phyloP scores from a whole-genome alignment of 2,797 vertebrate genomes.

The Geotria australis region DNA sequence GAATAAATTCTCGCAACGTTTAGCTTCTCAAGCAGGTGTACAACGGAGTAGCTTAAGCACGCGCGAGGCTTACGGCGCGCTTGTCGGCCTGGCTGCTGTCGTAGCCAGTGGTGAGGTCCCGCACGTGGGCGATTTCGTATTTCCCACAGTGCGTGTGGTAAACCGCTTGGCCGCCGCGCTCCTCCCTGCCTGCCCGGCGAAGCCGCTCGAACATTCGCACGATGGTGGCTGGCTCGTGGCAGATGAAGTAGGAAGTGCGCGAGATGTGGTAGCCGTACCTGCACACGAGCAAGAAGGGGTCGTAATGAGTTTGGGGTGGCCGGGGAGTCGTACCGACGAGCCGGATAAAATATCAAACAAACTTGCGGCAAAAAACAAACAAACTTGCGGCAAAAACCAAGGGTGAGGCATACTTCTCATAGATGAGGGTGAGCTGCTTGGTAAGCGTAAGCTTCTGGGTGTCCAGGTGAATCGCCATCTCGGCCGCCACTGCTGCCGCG shows the following conservation, averaged over 20 bases:
- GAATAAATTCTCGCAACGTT: too few species aligned
- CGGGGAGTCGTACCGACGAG: neutral
- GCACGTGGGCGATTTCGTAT: slow-evolving; percentile 34
- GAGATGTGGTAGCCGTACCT: slow-evolving; percentile 86
- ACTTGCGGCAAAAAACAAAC: too few species aligned
- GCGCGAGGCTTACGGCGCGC: slow-evolving; percentile 34
- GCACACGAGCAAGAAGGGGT: slow-evolving; percentile 2
- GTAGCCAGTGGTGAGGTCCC: slow-evolving; percentile 70
- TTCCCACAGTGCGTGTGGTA: slow-evolving; percentile 52
- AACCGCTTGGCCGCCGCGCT: slow-evolving; percentile 1
- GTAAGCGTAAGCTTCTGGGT: slow-evolving; percentile 33
- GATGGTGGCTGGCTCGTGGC: slow-evolving; percentile 48
- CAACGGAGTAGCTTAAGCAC: neutral
- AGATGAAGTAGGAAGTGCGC: slow-evolving; percentile 86
- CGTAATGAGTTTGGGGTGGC: neutral
- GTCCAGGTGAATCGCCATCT: slow-evolving; percentile 46
- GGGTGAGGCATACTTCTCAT: slow-evolving; percentile 34
- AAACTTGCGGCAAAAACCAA: neutral
- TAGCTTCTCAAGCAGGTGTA: too few species aligned
- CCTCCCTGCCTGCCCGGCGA: slow-evolving; percentile 22
- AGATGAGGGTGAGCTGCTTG: slow-evolving; percentile 47
- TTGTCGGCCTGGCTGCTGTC: slow-evolving; percentile 47
- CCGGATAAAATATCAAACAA: neutral
- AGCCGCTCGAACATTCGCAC: slow-evolving; percentile 43
- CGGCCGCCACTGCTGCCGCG: slow-evolving; percentile 58